A percentile compares a stretch with the other conserved stretches of the same genome.
Conservation (phyloP, 2,113 vertebrate species). For the Erpornis zantholeuca region DNA sequence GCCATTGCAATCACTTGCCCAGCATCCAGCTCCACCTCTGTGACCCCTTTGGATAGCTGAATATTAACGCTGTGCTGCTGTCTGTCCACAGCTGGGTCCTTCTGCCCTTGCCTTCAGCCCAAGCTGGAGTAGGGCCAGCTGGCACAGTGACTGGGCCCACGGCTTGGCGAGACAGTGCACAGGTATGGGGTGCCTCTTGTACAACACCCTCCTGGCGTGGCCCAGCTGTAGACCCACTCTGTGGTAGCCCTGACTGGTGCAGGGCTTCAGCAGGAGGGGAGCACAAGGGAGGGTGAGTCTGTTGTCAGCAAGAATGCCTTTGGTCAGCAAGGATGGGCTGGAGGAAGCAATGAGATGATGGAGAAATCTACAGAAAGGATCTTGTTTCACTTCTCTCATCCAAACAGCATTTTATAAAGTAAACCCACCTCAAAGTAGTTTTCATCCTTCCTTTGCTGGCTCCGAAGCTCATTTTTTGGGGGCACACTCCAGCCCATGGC, state of each 20-base stretch:
- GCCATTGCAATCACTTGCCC: neutral
- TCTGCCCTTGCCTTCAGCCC: neutral
- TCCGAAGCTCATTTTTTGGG: neutral
- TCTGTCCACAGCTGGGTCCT: neutral
- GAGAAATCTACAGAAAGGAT: neutral
- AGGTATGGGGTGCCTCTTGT: neutral
- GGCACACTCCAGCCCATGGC: neutral
- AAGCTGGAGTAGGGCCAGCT: neutral
- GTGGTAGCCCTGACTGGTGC: neutral
- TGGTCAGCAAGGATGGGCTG: neutral
- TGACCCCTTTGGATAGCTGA: neutral
- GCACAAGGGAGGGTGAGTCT: neutral
- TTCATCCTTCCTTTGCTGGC: neutral
- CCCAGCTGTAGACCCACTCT: too few relatives aligned
- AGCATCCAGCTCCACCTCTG: neutral
- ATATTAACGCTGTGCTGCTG: neutral
- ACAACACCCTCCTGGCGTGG: neutral
- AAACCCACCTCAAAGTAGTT: neutral
- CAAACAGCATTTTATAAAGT: neutral
- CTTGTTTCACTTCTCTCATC: neutral
- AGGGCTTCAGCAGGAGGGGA: neutral
- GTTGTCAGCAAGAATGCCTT: neutral
- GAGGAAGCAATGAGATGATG: neutral
- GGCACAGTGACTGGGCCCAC: neutral
- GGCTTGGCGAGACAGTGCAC: fast-evolving